Base-by-base conservation (phyloP, 1,140 invertebrate genomes). In the Rhopalosiphum maidis region DNA sequence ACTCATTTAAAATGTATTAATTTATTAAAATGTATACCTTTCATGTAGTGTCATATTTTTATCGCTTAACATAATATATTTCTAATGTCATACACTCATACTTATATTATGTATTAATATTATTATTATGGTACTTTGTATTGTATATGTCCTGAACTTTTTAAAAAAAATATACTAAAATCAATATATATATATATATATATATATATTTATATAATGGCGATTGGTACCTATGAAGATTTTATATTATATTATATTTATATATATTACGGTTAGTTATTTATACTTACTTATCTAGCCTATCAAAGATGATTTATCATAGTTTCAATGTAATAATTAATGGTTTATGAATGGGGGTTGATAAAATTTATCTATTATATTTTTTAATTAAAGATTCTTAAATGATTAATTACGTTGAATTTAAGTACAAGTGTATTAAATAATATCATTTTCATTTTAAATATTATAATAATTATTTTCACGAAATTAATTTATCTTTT, bases 401-500 rank as follows among this genome's bases (percentile, higher is more conserved):
- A n/a, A 77, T 15, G 60, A 77, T 77, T 77, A 77, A 77, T 77
- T 77, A 77, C 30, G 15, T 77, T 18, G 15, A 77, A 77, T 77
- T 77, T 77, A 77, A 77, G 60, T 77, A 77, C n/a, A 77, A n/a
- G 60, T 77, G 15, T 77, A 77, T 77, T 77, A 77, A 77, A 77
- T n/a, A 77, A 77, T 15, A 77, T 77, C 9, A 77, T 21, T 77
- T 77, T 77, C 11, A 77, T 21, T n/a, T n/a, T n/a, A n/a, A 77
- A n/a, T 35, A 77, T 77, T 77, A 77, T 11, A 77, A 77, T 15
- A 77, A 77, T 18, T 91, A 91, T 55, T 37, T 37, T 41, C 8
- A 83, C n/a, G 21, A 92, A 43, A 82, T 83, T 48, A 92, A 51
- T 88, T 88, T 35, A 88, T 41, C 30, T 48, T 48, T 88, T 51